These are phyloP conservation scores for Unio delphinus DNA, from an alignment of 2,888 invertebrate genomes.

Conservation along the genomic window DNA sequence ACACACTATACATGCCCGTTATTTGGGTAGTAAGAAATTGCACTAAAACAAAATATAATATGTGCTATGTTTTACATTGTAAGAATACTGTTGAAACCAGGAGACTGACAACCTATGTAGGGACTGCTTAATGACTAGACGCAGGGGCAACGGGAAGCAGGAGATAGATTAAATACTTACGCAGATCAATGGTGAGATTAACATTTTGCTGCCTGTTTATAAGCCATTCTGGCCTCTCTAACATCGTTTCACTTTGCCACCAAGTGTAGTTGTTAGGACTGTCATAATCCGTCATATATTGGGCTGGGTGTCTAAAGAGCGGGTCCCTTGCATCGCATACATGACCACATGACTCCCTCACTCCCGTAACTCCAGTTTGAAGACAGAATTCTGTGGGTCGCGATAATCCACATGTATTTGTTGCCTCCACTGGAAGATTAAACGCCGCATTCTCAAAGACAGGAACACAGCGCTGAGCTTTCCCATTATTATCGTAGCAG, in stretches of 20 bases:
- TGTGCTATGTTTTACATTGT: too few species aligned
- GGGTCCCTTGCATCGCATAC: constrained; percentile 78
- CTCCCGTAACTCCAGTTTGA: constrained; percentile 84
- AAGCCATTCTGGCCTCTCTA: constrained; percentile 89
- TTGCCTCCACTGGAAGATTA: constrained; percentile 88
- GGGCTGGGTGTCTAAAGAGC: constrained; percentile 79
- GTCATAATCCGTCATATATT: constrained; percentile 91
- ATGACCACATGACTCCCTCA: constrained; percentile 77
- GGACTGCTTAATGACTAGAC: too few species aligned
- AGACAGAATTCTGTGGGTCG: constrained; percentile 82
- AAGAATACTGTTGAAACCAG: too few species aligned
- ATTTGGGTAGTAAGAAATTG: too few species aligned
- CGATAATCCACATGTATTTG: constrained; percentile 94
- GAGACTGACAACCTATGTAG: too few species aligned
- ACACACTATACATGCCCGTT: too few species aligned
- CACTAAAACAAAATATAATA: too few species aligned
- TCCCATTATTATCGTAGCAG: constrained; percentile 69
- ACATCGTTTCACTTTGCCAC: constrained; percentile 87
- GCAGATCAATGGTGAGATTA: constrained; percentile 89
- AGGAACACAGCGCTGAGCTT: constrained; percentile 89
- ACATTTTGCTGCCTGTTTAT: constrained; percentile 76
- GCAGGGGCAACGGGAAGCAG: too few species aligned
- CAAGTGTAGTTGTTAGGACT: constrained; percentile 76
- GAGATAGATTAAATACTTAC: constrained; percentile 72
- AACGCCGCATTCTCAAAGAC: constrained; percentile 98